These are phyloP conservation scores for Enteromius argenteus DNA, from an alignment of 2,797 vertebrate species.

Conservation along the genomic window DNA sequence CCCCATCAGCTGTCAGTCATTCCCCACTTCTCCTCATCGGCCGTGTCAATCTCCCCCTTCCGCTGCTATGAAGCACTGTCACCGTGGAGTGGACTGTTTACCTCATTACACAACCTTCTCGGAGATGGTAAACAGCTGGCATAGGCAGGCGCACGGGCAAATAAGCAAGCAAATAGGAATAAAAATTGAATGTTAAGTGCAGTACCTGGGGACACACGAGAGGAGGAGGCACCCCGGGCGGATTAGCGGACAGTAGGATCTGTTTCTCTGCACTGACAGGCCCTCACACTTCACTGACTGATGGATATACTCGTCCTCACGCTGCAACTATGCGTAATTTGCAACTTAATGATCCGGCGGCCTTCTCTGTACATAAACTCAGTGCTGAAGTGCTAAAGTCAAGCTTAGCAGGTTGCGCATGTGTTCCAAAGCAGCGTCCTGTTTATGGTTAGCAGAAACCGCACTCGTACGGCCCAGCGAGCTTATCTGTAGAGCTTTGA, in stretches of 20 bases:
- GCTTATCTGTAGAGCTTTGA: not conserved
- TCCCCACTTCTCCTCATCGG: slow-evolving; percentile 23
- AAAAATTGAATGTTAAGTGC: slow-evolving; percentile 63
- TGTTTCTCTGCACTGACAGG: slow-evolving; percentile 43
- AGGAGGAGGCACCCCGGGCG: slow-evolving; percentile 26
- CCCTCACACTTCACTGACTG: slow-evolving; percentile 58
- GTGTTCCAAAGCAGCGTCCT: not conserved
- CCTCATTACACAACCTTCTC: slow-evolving; percentile 50
- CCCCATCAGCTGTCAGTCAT: slow-evolving; percentile 49
- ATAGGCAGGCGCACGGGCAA: slow-evolving; percentile 42
- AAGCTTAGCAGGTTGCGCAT: slow-evolving; percentile 30
- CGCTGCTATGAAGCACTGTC: slow-evolving; percentile 25
- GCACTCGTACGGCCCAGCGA: not conserved
- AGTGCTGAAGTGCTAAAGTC: slow-evolving; percentile 5
- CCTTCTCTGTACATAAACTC: slow-evolving; percentile 49
- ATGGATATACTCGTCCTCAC: slow-evolving; percentile 56
- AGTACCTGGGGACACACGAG: slow-evolving; percentile 48
- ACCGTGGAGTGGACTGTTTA: slow-evolving; percentile 37
- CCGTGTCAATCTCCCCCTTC: slow-evolving; percentile 47
- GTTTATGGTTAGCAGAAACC: not conserved
- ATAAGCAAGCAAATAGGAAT: slow-evolving; percentile 53
- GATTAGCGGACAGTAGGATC: slow-evolving; percentile 39
- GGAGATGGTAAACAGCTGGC: slow-evolving; percentile 47
- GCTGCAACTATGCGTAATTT: slow-evolving; percentile 60
- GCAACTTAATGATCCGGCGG: slow-evolving; percentile 58